A percentile compares a stretch with the other conserved stretches of the same genome.
phyloP scores from a whole-genome alignment of 1,140 invertebrate species.

The Drosophila nigrodunni region DNA sequence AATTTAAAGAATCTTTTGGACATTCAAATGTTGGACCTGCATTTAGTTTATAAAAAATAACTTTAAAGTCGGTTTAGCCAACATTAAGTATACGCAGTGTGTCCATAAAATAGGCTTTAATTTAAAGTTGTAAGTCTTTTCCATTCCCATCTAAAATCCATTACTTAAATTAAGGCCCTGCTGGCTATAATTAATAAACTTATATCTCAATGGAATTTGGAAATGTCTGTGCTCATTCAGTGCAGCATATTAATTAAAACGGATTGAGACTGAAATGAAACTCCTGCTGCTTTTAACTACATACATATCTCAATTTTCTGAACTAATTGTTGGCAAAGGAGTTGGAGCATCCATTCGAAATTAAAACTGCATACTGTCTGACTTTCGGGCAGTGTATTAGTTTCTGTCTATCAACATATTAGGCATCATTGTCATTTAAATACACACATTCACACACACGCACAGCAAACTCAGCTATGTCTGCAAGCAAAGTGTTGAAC shows the following conservation, averaged over 20 bases:
- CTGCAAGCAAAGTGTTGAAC: slow-evolving; percentile 20
- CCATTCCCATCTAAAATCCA: not conserved
- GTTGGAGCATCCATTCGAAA: not conserved
- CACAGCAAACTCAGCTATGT: not conserved
- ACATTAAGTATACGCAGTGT: slow-evolving; percentile 3
- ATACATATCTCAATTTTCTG: slow-evolving; percentile 6
- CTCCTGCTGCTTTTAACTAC: not conserved
- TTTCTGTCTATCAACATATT: slow-evolving; percentile 56
- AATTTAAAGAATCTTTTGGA: too few relatives aligned
- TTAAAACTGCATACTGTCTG: not conserved
- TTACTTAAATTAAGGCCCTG: not conserved
- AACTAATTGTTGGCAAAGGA: slow-evolving; percentile 7
- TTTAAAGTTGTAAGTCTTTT: slow-evolving; percentile 5
- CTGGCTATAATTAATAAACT: slow-evolving; percentile 36
- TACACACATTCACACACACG: slow-evolving; percentile 38
- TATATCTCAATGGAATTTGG: slow-evolving; percentile 13
- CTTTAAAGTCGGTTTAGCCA: not conserved
- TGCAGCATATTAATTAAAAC: slow-evolving; percentile 39
- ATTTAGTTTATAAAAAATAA: not conserved
- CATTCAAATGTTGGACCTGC: too few relatives aligned
- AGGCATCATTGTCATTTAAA: slow-evolving; percentile 72
- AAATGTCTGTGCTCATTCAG: slow-evolving; percentile 9
- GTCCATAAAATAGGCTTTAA: not conserved
- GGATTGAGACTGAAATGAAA: not conserved
- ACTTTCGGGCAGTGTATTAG: slow-evolving; percentile 48